Conservation (phyloP, 2,888 invertebrate genomes). For the Pyrgus malvae region DNA sequence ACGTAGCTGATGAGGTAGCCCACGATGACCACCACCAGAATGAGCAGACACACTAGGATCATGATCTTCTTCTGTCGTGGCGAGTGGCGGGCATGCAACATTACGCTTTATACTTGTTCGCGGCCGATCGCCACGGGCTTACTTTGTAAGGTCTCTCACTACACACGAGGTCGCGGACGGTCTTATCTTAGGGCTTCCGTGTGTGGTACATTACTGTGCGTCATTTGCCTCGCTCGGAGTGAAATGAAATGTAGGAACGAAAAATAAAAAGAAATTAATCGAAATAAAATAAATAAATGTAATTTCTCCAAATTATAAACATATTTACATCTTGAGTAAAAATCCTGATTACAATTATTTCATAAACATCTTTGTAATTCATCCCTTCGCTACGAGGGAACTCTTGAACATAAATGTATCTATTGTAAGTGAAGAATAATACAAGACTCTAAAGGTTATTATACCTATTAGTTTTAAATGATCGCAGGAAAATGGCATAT, state of each 20-base stretch:
- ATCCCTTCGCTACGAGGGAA: conserved; percentile 41
- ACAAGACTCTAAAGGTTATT: conserved; percentile 44
- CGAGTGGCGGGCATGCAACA: conserved; percentile 67
- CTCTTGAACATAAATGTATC: conserved; percentile 33
- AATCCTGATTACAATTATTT: conserved; percentile 50
- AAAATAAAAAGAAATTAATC: conserved; percentile 55
- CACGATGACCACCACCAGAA: conserved; percentile 90
- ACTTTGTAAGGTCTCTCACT: conserved; percentile 37
- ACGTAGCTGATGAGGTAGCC: conserved; percentile 85
- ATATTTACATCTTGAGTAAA: conserved; percentile 77
- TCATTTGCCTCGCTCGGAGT: conserved; percentile 62
- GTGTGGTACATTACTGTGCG: conserved; percentile 49
- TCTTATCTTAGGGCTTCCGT: not conserved
- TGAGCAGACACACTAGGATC: conserved; percentile 94
- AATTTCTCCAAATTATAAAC: conserved; percentile 69
- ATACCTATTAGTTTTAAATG: too few relatives aligned
- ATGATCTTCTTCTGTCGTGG: conserved; percentile 92
- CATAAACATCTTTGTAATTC: conserved; percentile 52
- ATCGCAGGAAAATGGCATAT: conserved; percentile 57
- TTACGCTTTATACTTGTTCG: conserved; percentile 66
- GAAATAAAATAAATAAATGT: conserved; percentile 79
- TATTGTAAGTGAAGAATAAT: conserved; percentile 38
- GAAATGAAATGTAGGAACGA: conserved; percentile 33
- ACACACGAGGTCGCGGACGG: conserved; percentile 6
- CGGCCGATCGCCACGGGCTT: conserved; percentile 40